phyloP scores from a whole-genome alignment of 2,113 vertebrate species.

The Xenopus borealis region DNA sequence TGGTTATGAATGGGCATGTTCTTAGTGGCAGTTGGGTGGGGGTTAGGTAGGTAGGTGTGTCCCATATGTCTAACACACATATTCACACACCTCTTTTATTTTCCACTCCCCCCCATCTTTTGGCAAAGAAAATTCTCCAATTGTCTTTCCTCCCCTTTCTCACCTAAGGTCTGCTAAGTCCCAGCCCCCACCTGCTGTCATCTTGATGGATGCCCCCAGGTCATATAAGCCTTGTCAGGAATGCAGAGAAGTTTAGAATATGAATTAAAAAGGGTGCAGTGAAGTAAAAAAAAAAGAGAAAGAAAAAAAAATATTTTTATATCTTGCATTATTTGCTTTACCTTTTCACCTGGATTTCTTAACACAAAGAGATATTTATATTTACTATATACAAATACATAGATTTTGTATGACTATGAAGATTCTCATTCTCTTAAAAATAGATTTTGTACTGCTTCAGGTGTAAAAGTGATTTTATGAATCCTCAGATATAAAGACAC shows the following conservation, averaged over 20 bases:
- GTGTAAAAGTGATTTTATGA: too few species aligned
- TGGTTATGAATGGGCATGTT: slow-evolving; percentile 37
- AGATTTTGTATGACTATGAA: too few species aligned
- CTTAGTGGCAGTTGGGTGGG: slow-evolving; percentile 5
- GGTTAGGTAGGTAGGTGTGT: slow-evolving; percentile 5
- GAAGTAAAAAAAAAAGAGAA: neutral
- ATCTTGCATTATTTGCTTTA: too few species aligned
- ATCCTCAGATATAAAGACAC: too few species aligned
- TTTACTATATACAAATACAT: too few species aligned
- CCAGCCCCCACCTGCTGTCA: slow-evolving; percentile 45
- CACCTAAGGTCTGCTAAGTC: slow-evolving; percentile 19
- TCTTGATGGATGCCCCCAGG: slow-evolving; percentile 30
- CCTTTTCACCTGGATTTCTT: too few species aligned
- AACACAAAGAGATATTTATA: too few species aligned
- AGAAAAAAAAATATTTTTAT: too few species aligned
- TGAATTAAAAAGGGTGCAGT: slow-evolving; percentile 10
- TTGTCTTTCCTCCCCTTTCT: slow-evolving; percentile 9
- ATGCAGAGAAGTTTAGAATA: slow-evolving; percentile 43
- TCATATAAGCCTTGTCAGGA: slow-evolving; percentile 34
- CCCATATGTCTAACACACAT: neutral
- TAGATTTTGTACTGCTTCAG: too few species aligned
- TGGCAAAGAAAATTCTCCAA: neutral
- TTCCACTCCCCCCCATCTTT: slow-evolving; percentile 19
- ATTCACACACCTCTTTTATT: slow-evolving; percentile 23
- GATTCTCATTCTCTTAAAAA: too few species aligned